Percentiles rank a stretch among this genome's conserved stretches.
Conservation (phyloP, 37 sponge, comb jelly and placozoan species). For the Beroe ovata region DNA sequence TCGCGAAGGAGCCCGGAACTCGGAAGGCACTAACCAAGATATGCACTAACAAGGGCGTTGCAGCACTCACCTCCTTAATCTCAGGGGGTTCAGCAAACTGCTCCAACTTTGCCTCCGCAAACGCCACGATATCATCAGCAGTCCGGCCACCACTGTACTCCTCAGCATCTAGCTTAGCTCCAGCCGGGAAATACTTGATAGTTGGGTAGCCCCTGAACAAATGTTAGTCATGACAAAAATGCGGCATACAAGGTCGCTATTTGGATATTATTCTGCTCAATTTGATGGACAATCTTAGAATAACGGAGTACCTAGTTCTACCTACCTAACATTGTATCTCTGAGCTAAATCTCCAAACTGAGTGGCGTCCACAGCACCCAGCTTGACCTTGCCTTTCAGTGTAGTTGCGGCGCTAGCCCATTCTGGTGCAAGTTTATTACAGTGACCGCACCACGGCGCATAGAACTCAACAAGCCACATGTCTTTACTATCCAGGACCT, state of each 20-base stretch:
- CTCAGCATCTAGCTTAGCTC: constrained; percentile 80
- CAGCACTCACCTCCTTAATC: constrained; percentile 76
- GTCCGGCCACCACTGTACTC: constrained; percentile 91
- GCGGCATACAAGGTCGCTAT: no score
- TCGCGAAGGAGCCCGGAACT: no score
- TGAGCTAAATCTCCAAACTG: constrained; percentile 63
- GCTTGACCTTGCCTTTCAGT: constrained; percentile 76
- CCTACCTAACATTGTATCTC: constrained; percentile 46
- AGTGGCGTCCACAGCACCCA: constrained; percentile 91
- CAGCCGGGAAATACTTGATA: constrained; percentile 94
- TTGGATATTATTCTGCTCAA: no score
- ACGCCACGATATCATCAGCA: constrained; percentile 82
- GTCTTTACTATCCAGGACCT: constrained; percentile 67
- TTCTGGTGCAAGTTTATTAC: constrained; percentile 93
- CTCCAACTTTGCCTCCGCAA: constrained; percentile 78
- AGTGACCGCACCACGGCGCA: constrained; percentile 94
- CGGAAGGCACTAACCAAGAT: no score
- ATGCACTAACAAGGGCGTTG: no score
- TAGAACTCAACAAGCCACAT: constrained; percentile 69
- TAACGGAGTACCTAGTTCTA: no score
- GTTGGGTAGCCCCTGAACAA: constrained; percentile 91
- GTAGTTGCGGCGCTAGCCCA: constrained; percentile 90
- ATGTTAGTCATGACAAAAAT: no score
- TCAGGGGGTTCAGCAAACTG: constrained; percentile 86
- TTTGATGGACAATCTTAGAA: no score